A percentile compares a stretch with the other conserved stretches of the same genome.
Conservation (phyloP, 2,797 vertebrate genomes). For the Thamnophis elegans region DNA sequence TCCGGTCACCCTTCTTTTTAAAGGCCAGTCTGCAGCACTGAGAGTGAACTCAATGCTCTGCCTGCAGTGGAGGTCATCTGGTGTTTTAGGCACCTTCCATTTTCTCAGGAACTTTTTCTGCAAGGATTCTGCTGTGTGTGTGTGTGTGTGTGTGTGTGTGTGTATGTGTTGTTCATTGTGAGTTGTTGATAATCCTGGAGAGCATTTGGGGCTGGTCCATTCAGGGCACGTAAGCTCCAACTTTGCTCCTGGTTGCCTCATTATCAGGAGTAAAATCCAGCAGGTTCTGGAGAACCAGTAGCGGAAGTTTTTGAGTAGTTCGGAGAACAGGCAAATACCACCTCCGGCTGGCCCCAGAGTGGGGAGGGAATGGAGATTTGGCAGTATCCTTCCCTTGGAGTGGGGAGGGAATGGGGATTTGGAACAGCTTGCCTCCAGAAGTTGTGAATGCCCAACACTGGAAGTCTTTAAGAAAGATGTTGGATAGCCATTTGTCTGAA, state of each 20-base stretch:
- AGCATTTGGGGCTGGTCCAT: background rate
- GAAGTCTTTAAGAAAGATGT: too few relatives aligned
- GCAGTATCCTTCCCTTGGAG: too few relatives aligned
- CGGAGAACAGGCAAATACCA: too few relatives aligned
- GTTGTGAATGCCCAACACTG: too few relatives aligned
- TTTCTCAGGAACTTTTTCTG: background rate
- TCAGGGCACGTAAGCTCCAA: background rate
- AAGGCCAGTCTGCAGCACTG: background rate
- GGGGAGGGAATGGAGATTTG: too few relatives aligned
- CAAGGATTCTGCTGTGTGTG: background rate
- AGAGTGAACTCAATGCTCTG: background rate
- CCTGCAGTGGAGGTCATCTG: background rate
- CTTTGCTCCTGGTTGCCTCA: background rate
- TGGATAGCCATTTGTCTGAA: too few relatives aligned
- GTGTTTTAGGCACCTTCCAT: background rate
- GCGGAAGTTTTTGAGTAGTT: too few relatives aligned
- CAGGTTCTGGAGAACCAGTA: too few relatives aligned
- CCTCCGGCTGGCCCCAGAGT: too few relatives aligned
- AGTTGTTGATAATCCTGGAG: background rate
- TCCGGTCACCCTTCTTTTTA: background rate
- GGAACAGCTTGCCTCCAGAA: too few relatives aligned
- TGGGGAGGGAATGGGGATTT: too few relatives aligned
- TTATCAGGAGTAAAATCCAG: too few relatives aligned
- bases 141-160: background rate
- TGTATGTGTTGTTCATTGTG: background rate